Evolutionary conservation across 2,888 invertebrate genomes (phyloP).

Genomic region (Gisinianus flammeolus): DNA sequence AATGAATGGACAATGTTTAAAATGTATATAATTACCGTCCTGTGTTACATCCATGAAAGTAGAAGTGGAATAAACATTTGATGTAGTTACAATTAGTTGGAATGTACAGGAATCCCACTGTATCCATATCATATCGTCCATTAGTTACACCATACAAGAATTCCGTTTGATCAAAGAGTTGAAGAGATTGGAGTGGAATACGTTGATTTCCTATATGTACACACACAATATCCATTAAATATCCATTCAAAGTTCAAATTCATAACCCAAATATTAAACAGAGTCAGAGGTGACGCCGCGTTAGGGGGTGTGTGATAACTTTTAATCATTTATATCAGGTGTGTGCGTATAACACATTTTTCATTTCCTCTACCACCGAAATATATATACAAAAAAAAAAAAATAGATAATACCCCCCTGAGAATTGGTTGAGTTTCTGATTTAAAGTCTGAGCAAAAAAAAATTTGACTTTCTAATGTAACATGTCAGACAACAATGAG

Average conservation of each 20-base stretch:
- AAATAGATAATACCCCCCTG: no score
- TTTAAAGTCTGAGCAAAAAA: no score
- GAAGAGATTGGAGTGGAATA: conserved; percentile 35
- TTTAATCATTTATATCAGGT: no score
- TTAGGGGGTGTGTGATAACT: no score
- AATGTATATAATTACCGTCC: conserved; percentile 46
- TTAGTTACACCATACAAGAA: conserved; percentile 49
- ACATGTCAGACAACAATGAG: no score
- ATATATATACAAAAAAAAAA: background rate
- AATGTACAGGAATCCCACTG: conserved; percentile 51
- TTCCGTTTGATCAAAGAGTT: conserved; percentile 54
- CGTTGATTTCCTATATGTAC: conserved; percentile 1
- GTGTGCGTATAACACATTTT: no score
- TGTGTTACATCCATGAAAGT: conserved; percentile 55
- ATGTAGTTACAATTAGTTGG: conserved; percentile 45
- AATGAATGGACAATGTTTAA: no score
- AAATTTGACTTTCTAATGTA: no score
- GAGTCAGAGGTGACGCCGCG: no score
- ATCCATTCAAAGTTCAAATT: background rate
- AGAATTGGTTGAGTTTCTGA: no score
- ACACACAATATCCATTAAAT: background rate
- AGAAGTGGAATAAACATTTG: conserved; percentile 53
- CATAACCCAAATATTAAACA: no score
- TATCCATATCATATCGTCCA: conserved; percentile 48
- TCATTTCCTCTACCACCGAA: background rate